phyloP scores from a whole-genome alignment of 2,113 vertebrate species.

The Heliornis fulica region DNA sequence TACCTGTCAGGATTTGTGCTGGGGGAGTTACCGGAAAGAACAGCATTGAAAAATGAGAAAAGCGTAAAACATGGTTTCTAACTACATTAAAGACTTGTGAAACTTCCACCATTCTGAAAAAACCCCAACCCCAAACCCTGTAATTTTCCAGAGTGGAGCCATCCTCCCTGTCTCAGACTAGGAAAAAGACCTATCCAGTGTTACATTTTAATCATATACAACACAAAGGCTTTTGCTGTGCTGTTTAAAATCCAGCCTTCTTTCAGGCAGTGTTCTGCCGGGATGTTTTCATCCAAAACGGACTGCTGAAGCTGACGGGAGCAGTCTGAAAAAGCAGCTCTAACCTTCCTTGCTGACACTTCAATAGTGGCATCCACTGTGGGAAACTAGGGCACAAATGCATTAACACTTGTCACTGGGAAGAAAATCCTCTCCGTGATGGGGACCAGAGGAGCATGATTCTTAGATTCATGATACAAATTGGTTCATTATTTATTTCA shows the following conservation, averaged over 20 bases:
- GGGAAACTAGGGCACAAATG: constrained; percentile 55
- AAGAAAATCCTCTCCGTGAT: constrained; percentile 28
- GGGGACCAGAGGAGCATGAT: not conserved
- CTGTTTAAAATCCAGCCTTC: constrained; percentile 67
- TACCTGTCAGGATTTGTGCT: not conserved
- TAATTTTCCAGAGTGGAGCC: constrained; percentile 29
- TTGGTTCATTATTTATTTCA: constrained; percentile 61
- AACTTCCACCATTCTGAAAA: not conserved
- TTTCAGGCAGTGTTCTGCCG: constrained; percentile 63
- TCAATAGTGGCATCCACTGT: constrained; percentile 41
- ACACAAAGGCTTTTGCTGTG: constrained; percentile 60
- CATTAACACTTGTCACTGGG: constrained; percentile 33
- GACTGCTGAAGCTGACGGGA: constrained; percentile 72
- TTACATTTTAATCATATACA: constrained; percentile 67
- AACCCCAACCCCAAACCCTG: not conserved
- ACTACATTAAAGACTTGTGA: constrained; percentile 4
- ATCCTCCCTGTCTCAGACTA: not conserved
- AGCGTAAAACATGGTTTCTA: not conserved
- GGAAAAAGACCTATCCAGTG: constrained; percentile 51
- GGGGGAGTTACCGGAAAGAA: not conserved
- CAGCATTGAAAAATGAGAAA: not conserved
- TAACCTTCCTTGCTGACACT: constrained; percentile 70
- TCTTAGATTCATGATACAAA: constrained; percentile 39
- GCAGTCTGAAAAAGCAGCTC: constrained; percentile 71
- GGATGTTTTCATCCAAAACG: constrained; percentile 67